These are phyloP conservation scores for Steatornis caripensis DNA, from an alignment of 2,113 vertebrate genomes.

Conservation along the genomic window DNA sequence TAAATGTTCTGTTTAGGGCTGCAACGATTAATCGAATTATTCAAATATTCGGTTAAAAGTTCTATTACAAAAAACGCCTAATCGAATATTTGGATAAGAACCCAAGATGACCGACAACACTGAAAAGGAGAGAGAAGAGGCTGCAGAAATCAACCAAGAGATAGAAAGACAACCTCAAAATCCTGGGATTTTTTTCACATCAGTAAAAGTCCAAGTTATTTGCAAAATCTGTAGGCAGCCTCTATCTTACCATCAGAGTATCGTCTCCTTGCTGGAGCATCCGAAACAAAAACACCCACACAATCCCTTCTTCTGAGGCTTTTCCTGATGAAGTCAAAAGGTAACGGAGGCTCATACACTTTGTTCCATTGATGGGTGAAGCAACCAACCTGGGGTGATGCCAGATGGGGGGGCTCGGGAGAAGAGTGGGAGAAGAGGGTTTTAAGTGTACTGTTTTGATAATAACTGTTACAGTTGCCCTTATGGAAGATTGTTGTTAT, in stretches of 20 bases:
- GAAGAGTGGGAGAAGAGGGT: background rate
- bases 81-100: constrained; percentile 70
- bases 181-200: constrained; percentile 50
- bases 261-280: constrained; percentile 42
- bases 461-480: background rate
- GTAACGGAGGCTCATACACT: constrained; percentile 48
- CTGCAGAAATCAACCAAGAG: constrained; percentile 59
- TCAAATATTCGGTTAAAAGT: constrained; percentile 67
- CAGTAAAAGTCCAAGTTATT: constrained; percentile 48
- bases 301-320: constrained; percentile 54
- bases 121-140: constrained; percentile 64
- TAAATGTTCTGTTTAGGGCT: constrained; percentile 70
- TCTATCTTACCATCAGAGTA: constrained; percentile 51
- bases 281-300: constrained; percentile 54
- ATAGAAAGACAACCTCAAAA: constrained; percentile 58
- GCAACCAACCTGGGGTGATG: background rate
- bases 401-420: background rate
- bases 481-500: background rate
- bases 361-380: constrained; percentile 34
- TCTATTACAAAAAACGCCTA: background rate
- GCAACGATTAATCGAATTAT: constrained; percentile 62
- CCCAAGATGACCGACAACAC: constrained; percentile 57
- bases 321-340: constrained; percentile 59
- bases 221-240: constrained; percentile 60
- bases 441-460: background rate